A percentile compares a stretch with the other conserved stretches of the same genome.
These are phyloP conservation scores for Chelmon rostratus DNA, from an alignment of 2,797 vertebrate species.

Conservation along the genomic window DNA sequence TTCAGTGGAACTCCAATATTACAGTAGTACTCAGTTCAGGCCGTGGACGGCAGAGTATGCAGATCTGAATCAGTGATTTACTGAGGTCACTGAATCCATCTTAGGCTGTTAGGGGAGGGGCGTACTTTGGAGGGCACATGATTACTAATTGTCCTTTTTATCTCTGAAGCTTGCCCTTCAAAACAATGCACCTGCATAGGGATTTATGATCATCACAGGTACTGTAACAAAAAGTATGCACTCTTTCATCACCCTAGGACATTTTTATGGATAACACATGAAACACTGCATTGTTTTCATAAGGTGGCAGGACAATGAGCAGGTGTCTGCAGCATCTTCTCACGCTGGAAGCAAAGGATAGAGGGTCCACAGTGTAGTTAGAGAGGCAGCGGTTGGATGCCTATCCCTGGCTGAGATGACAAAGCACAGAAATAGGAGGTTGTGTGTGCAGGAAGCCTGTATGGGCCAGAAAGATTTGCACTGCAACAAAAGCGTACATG, in stretches of 20 bases:
- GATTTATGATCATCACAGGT: conserved; percentile 7
- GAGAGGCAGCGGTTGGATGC: conserved; percentile 6
- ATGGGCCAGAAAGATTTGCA: background rate
- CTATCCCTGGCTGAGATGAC: conserved; percentile 7
- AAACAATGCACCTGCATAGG: background rate
- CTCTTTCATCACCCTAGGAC: conserved; percentile 6
- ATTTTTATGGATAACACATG: conserved; percentile 1
- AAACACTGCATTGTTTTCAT: conserved; percentile 20
- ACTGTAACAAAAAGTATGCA: conserved; percentile 1
- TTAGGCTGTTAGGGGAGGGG: background rate
- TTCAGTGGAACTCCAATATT: too few species aligned
- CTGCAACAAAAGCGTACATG: background rate
- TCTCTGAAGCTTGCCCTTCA: conserved; percentile 22
- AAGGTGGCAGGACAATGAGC: conserved; percentile 42
- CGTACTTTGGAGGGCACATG: background rate
- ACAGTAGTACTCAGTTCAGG: too few species aligned
- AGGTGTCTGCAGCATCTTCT: conserved; percentile 9
- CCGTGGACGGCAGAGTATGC: too few species aligned
- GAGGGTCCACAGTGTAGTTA: conserved; percentile 6
- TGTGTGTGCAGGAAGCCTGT: conserved; percentile 1
- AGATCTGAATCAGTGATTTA: too few species aligned
- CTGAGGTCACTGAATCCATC: background rate
- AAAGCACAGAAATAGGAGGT: conserved; percentile 7
- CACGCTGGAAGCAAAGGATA: background rate
- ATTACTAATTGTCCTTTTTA: background rate